These are phyloP conservation scores for Pandemis corylana DNA, from an alignment of 2,888 invertebrate species.

Conservation along the genomic window DNA sequence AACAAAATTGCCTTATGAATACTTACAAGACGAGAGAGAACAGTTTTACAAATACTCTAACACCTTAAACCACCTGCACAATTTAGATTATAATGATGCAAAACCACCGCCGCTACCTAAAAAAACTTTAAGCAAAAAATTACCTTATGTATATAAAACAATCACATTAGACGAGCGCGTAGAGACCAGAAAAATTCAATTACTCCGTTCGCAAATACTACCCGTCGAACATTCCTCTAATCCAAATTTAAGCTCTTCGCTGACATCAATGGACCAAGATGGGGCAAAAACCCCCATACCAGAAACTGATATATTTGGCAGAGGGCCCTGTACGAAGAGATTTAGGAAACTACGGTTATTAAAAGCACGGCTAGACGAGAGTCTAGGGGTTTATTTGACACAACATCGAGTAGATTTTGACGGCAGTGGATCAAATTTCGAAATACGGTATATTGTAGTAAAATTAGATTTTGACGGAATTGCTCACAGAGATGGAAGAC, in stretches of 20 bases:
- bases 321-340: constrained; percentile 85
- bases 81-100: constrained; percentile 68
- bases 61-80: constrained; percentile 52
- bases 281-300: constrained; percentile 59
- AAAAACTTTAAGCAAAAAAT: constrained; percentile 75
- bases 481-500: constrained; percentile 91
- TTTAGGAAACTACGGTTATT: constrained; percentile 88
- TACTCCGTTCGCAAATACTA: constrained; percentile 76
- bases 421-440: constrained; percentile 80
- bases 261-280: constrained; percentile 65
- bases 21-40: constrained; percentile 65
- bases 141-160: constrained; percentile 76
- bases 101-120: constrained; percentile 80
- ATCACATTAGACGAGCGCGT: constrained; percentile 80
- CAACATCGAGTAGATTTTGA: constrained; percentile 86
- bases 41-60: constrained; percentile 50
- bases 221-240: constrained; percentile 68
- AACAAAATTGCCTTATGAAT: constrained; percentile 67
- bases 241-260: constrained; percentile 62
- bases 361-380: constrained; percentile 87
- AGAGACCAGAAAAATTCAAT: constrained; percentile 80
- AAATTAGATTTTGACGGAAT: constrained; percentile 87
- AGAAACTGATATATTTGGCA: constrained; percentile 77
- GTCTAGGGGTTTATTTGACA: constrained; percentile 89
- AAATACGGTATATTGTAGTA: constrained; percentile 86